Base-by-base conservation (phyloP, 1,140 invertebrate species). In the Drosophila ambigua region DNA sequence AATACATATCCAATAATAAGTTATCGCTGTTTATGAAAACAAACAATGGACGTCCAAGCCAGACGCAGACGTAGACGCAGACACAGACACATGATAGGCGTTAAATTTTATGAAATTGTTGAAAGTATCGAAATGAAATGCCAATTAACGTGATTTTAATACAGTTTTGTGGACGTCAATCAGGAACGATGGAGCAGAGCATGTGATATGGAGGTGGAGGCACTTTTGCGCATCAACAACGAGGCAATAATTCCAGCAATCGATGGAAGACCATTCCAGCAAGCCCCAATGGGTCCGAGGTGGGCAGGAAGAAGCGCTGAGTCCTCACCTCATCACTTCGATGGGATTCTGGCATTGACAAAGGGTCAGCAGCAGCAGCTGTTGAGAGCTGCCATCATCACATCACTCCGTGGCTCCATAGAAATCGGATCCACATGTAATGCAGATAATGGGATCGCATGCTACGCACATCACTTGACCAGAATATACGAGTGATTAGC, bases 71-170 rank as follows among this genome's bases (percentile, higher is more conserved):
- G 26, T 8, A 13, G 11, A 44, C 46, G 8, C 31, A 9, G 31
- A 51, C 11, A 20, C 39, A 48, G 48, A 68, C 80, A 85, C 80
- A 84, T 84, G 77, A 84, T 84, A 50, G 39, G 58, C 82, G 62
- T 85, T 41, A 77, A 84, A 87, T 87, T 87, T 85, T 71, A 85
- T 85, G 68, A 77, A 87, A 50, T 71, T 74, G 77, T 41, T 77
- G 68, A 83, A 78, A 76, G 75, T 59, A 58, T 55, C 71, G 60
- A 75, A 48, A 20, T n/a, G 41, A 45, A 53, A 46, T 46, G 48
- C 45, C 57, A 61, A 82, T 81, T 82, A 82, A 65, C 20, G 35
- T 51, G 50, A 66, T 79, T 73, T 68, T 48, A 66, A 79, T 67
- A 48, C 31, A 72, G 69, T 67, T 39, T 67, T 76, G 61, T 76